Conservation (phyloP, 1,140 invertebrate species). For the Aphis gossypii region DNA sequence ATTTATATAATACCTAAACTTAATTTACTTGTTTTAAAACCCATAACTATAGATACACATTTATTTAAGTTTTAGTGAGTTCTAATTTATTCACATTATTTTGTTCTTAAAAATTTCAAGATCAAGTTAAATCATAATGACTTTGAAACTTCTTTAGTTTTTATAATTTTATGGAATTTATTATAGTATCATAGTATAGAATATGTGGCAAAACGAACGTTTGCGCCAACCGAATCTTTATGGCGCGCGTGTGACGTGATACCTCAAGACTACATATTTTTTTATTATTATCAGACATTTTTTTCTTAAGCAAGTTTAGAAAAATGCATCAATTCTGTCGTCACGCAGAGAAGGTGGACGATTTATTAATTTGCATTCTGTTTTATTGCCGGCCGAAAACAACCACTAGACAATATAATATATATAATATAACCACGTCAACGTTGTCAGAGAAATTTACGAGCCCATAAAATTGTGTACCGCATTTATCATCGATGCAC, state of each 20-base stretch:
- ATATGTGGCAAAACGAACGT: neutral
- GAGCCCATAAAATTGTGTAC: constrained; percentile 42
- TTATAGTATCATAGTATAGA: neutral
- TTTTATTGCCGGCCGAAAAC: neutral
- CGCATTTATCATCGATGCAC: constrained; percentile 6
- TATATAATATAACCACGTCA: neutral
- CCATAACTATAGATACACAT: neutral
- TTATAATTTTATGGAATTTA: neutral
- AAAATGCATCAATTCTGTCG: neutral
- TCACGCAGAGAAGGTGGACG: neutral
- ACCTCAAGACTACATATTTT: neutral
- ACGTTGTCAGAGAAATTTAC: constrained; percentile 7
- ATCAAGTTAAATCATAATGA: neutral
- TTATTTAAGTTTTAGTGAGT: too few species aligned
- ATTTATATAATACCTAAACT: neutral
- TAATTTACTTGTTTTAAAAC: neutral
- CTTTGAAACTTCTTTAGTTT: neutral
- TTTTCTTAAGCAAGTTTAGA: neutral
- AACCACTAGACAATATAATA: neutral
- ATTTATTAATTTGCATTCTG: constrained; percentile 13
- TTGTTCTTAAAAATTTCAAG: neutral
- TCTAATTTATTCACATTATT: too few species aligned
- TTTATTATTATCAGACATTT: neutral
- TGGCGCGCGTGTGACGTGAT: neutral
- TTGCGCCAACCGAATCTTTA: neutral